Conservation (phyloP, 2,888 invertebrate species). For the Noctua janthina region DNA sequence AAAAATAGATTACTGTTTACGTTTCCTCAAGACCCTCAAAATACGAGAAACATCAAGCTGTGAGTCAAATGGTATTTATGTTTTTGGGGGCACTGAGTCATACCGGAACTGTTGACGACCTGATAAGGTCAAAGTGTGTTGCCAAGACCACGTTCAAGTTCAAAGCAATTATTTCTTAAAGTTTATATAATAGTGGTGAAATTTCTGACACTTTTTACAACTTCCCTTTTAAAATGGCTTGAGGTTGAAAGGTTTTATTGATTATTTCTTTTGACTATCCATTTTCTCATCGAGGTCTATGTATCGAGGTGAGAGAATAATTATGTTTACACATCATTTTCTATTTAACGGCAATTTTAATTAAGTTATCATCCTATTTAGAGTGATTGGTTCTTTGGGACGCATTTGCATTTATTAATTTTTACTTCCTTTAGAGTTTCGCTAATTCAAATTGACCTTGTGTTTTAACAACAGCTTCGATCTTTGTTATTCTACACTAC, state of each 20-base stretch:
- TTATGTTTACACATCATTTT: neutral
- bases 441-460: neutral
- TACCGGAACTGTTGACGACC: slow-evolving; percentile 59
- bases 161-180: slow-evolving; percentile 52
- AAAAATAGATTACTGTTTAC: slow-evolving; percentile 46
- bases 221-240: slow-evolving; percentile 53
- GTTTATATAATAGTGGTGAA: slow-evolving; percentile 45
- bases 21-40: slow-evolving; percentile 38
- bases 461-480: neutral
- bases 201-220: slow-evolving; percentile 53
- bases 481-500: neutral
- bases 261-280: slow-evolving; percentile 22
- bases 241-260: slow-evolving; percentile 32
- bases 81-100: slow-evolving; percentile 62
- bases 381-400: neutral
- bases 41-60: slow-evolving; percentile 30
- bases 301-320: slow-evolving; percentile 12
- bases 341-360: neutral
- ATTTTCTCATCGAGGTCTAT: neutral
- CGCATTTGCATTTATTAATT: neutral
- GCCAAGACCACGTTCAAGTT: slow-evolving; percentile 58
- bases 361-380: neutral
- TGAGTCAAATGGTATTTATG: slow-evolving; percentile 19
- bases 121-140: slow-evolving; percentile 53
- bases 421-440: neutral